Evolutionary conservation across 92 coral and sea anemone genomes (phyloP).

Genomic region (Zoanthus gigantus): DNA sequence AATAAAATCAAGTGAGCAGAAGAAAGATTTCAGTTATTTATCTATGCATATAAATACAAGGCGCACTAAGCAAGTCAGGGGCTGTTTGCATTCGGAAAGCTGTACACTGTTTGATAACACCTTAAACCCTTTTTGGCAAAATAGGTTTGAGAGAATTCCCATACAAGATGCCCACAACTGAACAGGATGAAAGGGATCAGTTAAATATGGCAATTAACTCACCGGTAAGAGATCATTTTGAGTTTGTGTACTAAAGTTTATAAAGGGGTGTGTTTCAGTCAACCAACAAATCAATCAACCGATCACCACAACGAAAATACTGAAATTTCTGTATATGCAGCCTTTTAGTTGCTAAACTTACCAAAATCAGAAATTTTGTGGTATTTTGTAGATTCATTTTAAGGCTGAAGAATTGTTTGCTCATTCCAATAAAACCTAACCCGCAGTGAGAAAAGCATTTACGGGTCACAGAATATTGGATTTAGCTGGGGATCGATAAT

Average conservation of each 20-base stretch:
- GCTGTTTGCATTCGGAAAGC: neutral
- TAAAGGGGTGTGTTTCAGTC: conserved; percentile 14
- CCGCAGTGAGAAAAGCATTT: neutral
- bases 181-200: neutral
- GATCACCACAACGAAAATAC: neutral
- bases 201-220: neutral
- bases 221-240: conserved; percentile 10
- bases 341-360: neutral
- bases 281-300: too few species aligned
- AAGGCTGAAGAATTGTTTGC: neutral
- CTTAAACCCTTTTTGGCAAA: neutral
- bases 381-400: neutral
- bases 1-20: conserved; percentile 8
- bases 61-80: neutral
- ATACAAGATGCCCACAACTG: conserved; percentile 27
- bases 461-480: conserved; percentile 5
- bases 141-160: neutral
- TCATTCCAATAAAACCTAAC: too few species aligned
- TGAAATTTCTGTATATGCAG: neutral
- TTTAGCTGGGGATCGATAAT: neutral
- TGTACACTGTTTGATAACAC: neutral
- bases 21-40: conserved; percentile 10
- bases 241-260: neutral
- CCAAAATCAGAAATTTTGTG: neutral
- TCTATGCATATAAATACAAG: neutral